Conservation (phyloP, 2,797 vertebrate species). For the Pachyuromys duprasi region DNA sequence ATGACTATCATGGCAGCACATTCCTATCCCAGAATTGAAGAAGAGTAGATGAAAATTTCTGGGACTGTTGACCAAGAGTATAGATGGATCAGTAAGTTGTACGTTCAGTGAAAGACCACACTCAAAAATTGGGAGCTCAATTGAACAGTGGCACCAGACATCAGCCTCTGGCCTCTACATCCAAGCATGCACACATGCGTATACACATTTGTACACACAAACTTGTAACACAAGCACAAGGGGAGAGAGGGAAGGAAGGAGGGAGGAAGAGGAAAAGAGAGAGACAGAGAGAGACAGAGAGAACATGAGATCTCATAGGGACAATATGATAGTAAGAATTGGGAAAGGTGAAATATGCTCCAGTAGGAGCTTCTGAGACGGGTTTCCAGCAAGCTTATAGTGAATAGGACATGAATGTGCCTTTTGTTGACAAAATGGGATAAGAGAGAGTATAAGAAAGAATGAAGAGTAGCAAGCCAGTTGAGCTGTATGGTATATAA, state of each 20-base stretch:
- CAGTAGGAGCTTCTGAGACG: not conserved
- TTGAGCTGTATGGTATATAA: not conserved
- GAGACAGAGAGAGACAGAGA: not conserved
- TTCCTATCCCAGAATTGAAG: not conserved
- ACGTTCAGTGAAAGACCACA: not conserved
- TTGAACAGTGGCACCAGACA: not conserved
- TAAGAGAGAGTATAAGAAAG: not conserved
- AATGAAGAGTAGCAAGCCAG: not conserved
- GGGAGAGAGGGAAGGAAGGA: not conserved
- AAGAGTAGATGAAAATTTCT: not conserved
- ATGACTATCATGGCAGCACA: not conserved
- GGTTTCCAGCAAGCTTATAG: rapidly evolving
- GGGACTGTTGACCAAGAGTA: not conserved
- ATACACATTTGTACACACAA: not conserved
- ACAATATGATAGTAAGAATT: too few species aligned
- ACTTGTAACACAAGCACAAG: not conserved
- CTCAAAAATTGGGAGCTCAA: not conserved
- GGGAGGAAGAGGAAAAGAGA: too few species aligned
- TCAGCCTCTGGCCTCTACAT: not conserved
- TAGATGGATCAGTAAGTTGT: not conserved
- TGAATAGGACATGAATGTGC: not conserved
- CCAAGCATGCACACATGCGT: not conserved
- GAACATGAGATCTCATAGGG: too few species aligned
- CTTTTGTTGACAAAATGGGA: not conserved
- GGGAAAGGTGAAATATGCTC: not conserved